Percentiles rank a stretch among this genome's conserved stretches.
Evolutionary conservation across 2,113 vertebrate species (phyloP).

Genomic region (Seriola aureovittata): DNA sequence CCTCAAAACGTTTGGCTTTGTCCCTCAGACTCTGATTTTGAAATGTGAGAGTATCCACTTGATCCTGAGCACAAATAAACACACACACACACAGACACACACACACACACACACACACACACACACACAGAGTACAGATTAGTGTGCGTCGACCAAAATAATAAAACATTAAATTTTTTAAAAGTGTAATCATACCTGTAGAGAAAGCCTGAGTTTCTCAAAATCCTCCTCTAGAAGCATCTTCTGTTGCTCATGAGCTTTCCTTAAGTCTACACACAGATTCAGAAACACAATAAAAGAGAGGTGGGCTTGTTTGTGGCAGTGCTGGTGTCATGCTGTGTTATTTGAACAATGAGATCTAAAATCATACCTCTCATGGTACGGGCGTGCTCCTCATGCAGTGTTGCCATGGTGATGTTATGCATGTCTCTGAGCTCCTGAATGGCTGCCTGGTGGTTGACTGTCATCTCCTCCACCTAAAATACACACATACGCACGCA

Average conservation of each 20-base stretch:
- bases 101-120: neutral
- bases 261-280: slow-evolving; percentile 87
- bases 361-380: slow-evolving; percentile 89
- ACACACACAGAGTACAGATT: neutral
- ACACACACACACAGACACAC: neutral
- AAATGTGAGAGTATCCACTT: slow-evolving; percentile 96
- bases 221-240: slow-evolving; percentile 91
- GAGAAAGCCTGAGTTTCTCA: slow-evolving; percentile 91
- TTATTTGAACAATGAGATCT: neutral
- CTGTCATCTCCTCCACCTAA: slow-evolving; percentile 92
- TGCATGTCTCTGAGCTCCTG: slow-evolving; percentile 91
- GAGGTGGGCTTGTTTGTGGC: neutral
- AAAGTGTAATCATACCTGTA: slow-evolving; percentile 84
- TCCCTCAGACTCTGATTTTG: slow-evolving; percentile 93
- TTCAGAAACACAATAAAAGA: neutral
- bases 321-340: neutral
- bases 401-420: slow-evolving; percentile 85
- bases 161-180: neutral
- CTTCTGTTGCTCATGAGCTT: slow-evolving; percentile 92
- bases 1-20: slow-evolving; percentile 95
- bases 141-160: neutral
- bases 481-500: slow-evolving; percentile 13
- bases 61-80: slow-evolving; percentile 86
- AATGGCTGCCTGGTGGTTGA: slow-evolving; percentile 86
- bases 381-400: slow-evolving; percentile 91